Percentiles rank a stretch among this genome's conserved stretches.
phyloP scores from a whole-genome alignment of 2,797 vertebrate species.

The Psittacula echo region DNA sequence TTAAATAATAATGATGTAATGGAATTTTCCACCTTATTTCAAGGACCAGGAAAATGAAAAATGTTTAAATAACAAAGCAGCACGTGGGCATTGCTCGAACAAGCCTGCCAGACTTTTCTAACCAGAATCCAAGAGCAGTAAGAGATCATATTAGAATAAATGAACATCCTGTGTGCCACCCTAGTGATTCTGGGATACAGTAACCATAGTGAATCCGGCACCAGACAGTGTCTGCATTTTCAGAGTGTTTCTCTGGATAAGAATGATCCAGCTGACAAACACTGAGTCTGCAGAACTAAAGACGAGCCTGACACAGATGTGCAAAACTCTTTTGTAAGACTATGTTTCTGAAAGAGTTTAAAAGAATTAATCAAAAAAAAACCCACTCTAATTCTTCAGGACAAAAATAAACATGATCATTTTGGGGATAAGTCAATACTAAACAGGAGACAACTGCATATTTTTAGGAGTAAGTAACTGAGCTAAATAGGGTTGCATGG shows the following conservation, averaged over 20 bases:
- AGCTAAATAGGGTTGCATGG: neutral
- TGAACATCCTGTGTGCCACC: neutral
- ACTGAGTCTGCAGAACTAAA: neutral
- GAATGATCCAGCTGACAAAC: conserved; percentile 30
- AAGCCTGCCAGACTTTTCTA: neutral
- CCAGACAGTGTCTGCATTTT: conserved; percentile 34
- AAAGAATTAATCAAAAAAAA: neutral
- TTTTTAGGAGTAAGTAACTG: neutral
- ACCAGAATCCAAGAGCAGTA: neutral
- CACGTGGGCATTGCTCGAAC: neutral
- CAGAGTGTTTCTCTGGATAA: conserved; percentile 20
- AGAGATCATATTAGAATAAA: neutral
- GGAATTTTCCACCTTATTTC: neutral
- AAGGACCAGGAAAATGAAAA: neutral
- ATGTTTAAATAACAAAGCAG: neutral
- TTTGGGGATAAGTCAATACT: neutral
- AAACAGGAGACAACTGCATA: neutral
- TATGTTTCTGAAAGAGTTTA: neutral
- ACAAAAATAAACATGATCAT: neutral
- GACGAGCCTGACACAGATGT: neutral
- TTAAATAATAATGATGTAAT: neutral
- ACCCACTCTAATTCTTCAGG: neutral
- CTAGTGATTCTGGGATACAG: neutral
- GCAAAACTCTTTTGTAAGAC: neutral
- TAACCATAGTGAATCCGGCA: neutral